Base-by-base conservation (phyloP, 2,797 vertebrate genomes). In the Melanotaenia nigrans region DNA sequence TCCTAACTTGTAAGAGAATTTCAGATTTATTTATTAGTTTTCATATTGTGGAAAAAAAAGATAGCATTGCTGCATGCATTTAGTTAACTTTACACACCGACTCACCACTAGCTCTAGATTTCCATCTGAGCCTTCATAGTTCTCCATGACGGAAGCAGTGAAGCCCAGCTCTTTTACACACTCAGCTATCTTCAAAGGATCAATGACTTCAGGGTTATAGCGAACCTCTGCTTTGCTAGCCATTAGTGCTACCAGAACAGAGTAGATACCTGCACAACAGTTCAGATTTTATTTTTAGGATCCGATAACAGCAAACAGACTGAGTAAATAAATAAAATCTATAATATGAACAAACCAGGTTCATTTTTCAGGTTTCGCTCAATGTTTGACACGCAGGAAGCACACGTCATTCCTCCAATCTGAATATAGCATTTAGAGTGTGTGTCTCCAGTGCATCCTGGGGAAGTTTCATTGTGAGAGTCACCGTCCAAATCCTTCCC, bases 201-300 rank as follows among this genome's bases (percentile, higher is more conserved):
- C 95, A 3, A 93, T 94, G 73, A 96, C 30, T 8, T 94, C 91
- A 28, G 96, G 89, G 68, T 97, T 96, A 66, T 96, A 99, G 60
- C 97, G 96, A 74, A 99, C 96, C 86, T 99, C 98, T 30, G 97
- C 97, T 89, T 99, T 99, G 59, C 97, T 97, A 25, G 97, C 97
- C 98, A 99, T 99, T 1, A 99, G 92, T 20, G 97, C 97, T 20
- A 99, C 98, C 55, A 99, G 93, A 42, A 99, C 95, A 0, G 96
- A 97, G 85, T 94, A 93, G 82, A 99, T 95, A 63, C 98, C 98
- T 99, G 71, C 51, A 66, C 8, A 68, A 72, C 28, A 84, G 24
- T 24, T 24, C 4, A 68, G 4, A 64, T 5, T 54, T 45, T 45
- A 4, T 1, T 16, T 76, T 68, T 62, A 82, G 47, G 3, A 13